These are phyloP conservation scores for Ctenosaura bakeri DNA, from an alignment of 2,797 vertebrate genomes.

Conservation along the genomic window DNA sequence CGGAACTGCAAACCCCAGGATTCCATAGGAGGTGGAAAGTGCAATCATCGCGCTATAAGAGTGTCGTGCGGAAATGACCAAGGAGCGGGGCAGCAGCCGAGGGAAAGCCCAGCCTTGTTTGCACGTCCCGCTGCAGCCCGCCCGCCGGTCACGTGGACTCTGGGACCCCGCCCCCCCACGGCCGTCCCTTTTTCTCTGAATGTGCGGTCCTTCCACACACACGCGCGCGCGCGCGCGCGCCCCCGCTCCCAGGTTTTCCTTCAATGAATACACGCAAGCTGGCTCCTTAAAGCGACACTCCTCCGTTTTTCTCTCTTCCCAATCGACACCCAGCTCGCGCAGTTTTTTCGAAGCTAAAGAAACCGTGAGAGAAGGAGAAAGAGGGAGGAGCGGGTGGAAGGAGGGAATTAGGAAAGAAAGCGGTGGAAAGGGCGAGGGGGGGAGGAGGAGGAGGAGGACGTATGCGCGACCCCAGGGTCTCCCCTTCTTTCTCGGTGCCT, in stretches of 20 bases:
- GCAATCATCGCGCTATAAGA: too few species aligned
- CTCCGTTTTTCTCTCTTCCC: background rate
- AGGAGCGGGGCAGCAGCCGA: too few species aligned
- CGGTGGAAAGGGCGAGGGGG: background rate
- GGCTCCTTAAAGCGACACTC: constrained; percentile 65
- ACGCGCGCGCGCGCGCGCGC: too few species aligned
- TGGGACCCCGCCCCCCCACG: background rate
- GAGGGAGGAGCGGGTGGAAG: background rate
- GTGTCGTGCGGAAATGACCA: too few species aligned
- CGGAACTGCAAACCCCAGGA: too few species aligned
- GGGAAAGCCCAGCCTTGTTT: constrained; percentile 14
- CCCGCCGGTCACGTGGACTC: constrained; percentile 47
- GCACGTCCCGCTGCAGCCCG: background rate
- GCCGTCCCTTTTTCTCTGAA: constrained; percentile 48
- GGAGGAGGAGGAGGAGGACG: background rate
- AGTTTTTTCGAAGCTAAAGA: background rate
- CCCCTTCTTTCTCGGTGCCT: background rate
- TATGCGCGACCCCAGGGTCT: background rate
- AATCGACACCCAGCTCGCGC: constrained; percentile 15
- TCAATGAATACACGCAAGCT: constrained; percentile 74
- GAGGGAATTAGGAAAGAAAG: background rate
- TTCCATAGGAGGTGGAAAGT: too few species aligned
- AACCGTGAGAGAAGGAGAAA: background rate
- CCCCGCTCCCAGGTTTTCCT: constrained; percentile 18
- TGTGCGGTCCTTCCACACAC: constrained; percentile 62